A percentile compares a stretch with the other conserved stretches of the same genome.
These are phyloP conservation scores for Eonycteris spelaea DNA, from an alignment of 2,113 vertebrate species.

Conservation along the genomic window DNA sequence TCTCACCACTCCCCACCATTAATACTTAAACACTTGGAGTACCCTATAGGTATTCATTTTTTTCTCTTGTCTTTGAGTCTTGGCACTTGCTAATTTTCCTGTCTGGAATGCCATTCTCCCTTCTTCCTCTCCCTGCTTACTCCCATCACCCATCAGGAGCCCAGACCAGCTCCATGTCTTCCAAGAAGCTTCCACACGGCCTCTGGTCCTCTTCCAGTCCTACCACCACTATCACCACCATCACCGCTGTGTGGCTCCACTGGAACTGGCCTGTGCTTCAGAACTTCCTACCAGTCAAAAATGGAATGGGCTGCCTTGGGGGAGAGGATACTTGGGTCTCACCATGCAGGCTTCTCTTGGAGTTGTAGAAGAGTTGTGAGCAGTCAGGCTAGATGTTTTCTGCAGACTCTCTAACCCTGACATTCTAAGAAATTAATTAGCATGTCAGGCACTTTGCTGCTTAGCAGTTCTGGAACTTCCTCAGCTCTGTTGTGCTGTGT, in stretches of 20 bases:
- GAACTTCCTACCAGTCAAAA: background rate
- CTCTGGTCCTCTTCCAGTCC: background rate
- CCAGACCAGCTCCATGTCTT: background rate
- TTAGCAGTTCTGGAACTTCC: background rate
- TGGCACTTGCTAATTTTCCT: background rate
- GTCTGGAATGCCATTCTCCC: background rate
- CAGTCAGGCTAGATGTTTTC: background rate
- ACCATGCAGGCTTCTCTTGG: accelerated
- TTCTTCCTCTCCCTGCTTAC: background rate
- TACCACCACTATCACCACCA: background rate
- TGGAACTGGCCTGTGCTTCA: background rate
- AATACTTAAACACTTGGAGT: background rate
- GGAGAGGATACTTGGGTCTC: background rate
- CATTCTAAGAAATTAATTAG: background rate
- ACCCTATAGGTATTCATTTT: background rate
- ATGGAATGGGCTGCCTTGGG: background rate
- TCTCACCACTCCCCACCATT: background rate
- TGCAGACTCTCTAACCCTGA: background rate
- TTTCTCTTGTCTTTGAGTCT: background rate
- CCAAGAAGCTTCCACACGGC: background rate
- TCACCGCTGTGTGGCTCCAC: background rate
- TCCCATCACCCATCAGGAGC: background rate
- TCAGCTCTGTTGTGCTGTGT: background rate
- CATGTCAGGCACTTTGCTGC: background rate
- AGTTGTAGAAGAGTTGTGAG: background rate